phyloP scores from a whole-genome alignment of 1,140 invertebrate genomes.

The Eriosoma lanigerum region DNA sequence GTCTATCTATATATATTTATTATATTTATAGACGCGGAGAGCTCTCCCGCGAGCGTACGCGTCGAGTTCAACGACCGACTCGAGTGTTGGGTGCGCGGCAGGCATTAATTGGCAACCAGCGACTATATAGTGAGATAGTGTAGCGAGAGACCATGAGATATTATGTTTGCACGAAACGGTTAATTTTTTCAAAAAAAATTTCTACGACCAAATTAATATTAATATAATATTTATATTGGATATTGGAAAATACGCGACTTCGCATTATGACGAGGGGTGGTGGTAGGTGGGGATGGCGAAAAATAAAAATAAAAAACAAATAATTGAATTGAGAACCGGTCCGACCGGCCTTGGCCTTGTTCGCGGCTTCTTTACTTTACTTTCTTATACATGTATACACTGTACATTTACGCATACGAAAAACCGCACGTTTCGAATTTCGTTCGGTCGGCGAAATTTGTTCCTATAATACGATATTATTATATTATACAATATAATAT shows the following conservation, averaged over 20 bases:
- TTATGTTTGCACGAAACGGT: background rate
- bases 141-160: background rate
- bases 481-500: too few relatives aligned
- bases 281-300: background rate
- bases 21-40: slow-evolving; percentile 28
- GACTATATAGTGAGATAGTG: slow-evolving; percentile 1
- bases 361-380: slow-evolving; percentile 42
- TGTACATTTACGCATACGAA: background rate
- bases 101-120: slow-evolving; percentile 44
- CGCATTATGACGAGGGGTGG: background rate
- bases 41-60: slow-evolving; percentile 26
- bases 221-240: too few relatives aligned
- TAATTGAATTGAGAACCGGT: slow-evolving; percentile 36
- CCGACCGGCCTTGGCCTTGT: slow-evolving; percentile 48
- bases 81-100: slow-evolving; percentile 21
- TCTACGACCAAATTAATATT: too few relatives aligned
- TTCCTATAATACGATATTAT: too few relatives aligned
- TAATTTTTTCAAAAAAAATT: too few relatives aligned
- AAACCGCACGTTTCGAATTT: slow-evolving; percentile 12
- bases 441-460: background rate
- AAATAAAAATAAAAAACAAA: background rate
- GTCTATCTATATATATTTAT: background rate
- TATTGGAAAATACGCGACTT: background rate
- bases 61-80: slow-evolving; percentile 48
- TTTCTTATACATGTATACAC: slow-evolving; percentile 8